These are phyloP conservation scores for Diglossa brunneiventris DNA, from an alignment of 2,113 vertebrate species.

Conservation along the genomic window DNA sequence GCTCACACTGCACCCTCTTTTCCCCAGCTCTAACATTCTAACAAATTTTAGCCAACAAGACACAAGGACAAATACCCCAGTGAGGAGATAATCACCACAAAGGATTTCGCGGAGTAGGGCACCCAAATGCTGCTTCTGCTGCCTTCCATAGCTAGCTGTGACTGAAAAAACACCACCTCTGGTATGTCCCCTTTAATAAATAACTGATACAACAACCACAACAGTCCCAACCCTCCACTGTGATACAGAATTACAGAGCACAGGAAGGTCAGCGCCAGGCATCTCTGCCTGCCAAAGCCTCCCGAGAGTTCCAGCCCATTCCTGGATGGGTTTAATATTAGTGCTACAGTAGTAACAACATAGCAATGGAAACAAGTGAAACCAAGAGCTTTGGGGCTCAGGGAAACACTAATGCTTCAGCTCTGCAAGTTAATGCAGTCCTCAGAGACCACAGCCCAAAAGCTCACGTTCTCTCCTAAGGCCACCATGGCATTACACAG, in stretches of 20 bases:
- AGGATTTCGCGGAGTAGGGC: background rate
- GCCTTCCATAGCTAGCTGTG: background rate
- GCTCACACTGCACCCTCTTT: background rate
- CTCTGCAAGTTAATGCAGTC: background rate
- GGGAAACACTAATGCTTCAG: background rate
- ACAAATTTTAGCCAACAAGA: background rate
- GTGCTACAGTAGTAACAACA: background rate
- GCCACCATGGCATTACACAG: background rate
- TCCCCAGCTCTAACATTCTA: background rate
- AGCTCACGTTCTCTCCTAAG: background rate
- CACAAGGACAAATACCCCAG: background rate
- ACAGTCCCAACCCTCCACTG: background rate
- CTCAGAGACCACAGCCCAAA: background rate
- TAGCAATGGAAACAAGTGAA: background rate
- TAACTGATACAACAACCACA: background rate
- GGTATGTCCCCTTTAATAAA: background rate
- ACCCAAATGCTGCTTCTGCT: background rate
- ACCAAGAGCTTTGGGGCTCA: background rate
- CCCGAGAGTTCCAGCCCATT: background rate
- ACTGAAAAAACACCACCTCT: background rate
- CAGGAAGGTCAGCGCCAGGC: slow-evolving; percentile 15
- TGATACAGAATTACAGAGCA: background rate
- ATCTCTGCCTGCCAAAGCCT: background rate
- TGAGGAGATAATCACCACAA: background rate
- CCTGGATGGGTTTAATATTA: background rate